These are phyloP conservation scores for Athalia rosae DNA, from an alignment of 2,888 invertebrate genomes.

Conservation along the genomic window DNA sequence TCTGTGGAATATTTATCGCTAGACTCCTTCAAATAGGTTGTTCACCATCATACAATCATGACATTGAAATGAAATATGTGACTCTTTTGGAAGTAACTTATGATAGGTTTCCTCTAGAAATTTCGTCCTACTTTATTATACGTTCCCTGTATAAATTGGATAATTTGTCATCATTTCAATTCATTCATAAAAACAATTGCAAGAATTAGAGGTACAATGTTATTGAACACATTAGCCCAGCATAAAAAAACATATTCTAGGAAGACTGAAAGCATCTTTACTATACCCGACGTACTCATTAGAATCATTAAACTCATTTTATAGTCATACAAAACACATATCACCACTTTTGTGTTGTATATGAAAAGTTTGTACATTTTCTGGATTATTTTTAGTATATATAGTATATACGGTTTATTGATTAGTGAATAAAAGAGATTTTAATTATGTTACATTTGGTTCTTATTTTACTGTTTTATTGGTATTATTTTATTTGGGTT, in stretches of 20 bases:
- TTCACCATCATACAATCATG: no score
- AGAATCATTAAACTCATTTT: constrained; percentile 32
- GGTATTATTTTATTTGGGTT: constrained; percentile 56
- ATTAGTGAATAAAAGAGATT: constrained; percentile 64
- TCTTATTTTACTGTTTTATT: constrained; percentile 63
- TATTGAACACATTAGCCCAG: neutral
- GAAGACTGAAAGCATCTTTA: neutral
- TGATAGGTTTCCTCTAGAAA: no score
- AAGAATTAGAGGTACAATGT: neutral
- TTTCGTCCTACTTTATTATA: no score
- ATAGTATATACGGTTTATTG: constrained; percentile 46
- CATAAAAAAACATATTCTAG: neutral
- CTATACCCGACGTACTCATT: neutral
- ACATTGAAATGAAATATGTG: no score
- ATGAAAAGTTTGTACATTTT: constrained; percentile 44
- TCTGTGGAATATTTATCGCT: neutral
- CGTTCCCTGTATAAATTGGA: no score
- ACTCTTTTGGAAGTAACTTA: no score
- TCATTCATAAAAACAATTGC: neutral
- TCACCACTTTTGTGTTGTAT: constrained; percentile 9
- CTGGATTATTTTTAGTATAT: constrained; percentile 37
- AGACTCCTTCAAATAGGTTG: neutral
- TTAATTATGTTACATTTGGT: constrained; percentile 60
- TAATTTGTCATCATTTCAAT: neutral
- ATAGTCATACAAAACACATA: neutral